A percentile compares a stretch with the other conserved stretches of the same genome.
phyloP scores from a whole-genome alignment of 2,113 vertebrate genomes.

The Pangasianodon gigas region DNA sequence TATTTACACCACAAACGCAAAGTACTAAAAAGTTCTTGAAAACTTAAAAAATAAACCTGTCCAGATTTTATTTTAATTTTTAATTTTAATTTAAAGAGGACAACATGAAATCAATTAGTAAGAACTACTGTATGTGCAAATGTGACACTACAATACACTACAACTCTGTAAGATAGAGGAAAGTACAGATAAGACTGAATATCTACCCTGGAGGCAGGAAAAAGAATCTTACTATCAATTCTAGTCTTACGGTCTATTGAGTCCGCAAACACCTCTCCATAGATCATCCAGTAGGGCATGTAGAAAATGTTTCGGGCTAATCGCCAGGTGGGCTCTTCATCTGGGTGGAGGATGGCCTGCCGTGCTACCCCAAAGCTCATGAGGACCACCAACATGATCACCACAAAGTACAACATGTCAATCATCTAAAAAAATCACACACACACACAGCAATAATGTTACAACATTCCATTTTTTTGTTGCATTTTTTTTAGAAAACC shows the following conservation, averaged over 20 bases:
- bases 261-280: constrained; percentile 99
- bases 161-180: background rate
- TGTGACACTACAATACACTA: background rate
- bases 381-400: constrained; percentile 97
- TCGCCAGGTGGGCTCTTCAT: constrained; percentile 96
- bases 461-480: background rate
- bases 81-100: background rate
- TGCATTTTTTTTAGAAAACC: background rate
- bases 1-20: background rate
- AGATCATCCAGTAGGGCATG: constrained; percentile 99
- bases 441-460: background rate
- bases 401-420: constrained; percentile 98
- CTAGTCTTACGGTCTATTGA: constrained; percentile 99
- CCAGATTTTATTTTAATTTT: constrained; percentile 41
- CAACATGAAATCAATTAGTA: background rate
- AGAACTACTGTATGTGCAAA: background rate
- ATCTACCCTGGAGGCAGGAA: constrained; percentile 91
- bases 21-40: background rate
- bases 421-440: constrained; percentile 88
- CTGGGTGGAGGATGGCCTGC: constrained; percentile 95
- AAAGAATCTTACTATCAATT: constrained; percentile 99
- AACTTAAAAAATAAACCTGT: background rate
- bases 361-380: constrained; percentile 98
- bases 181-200: constrained; percentile 67
- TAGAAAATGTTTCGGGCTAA: constrained; percentile 99